Evolutionary conservation across 2,797 vertebrate species (phyloP), one percentile per base, ranked within the genome.

Genomic region (Thalassophryne amazonica): DNA sequence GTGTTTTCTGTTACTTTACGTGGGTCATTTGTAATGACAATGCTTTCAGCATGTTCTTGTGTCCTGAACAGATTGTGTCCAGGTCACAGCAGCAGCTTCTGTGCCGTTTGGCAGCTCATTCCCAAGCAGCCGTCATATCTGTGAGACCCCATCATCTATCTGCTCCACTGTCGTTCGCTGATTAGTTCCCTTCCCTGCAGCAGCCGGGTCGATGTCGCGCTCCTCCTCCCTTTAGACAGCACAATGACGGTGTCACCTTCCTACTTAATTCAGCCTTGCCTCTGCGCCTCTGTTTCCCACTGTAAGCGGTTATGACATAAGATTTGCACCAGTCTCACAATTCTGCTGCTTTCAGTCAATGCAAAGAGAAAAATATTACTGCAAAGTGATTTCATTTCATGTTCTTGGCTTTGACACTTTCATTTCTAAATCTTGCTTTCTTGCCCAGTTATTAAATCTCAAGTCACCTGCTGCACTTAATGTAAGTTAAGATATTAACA

Each of bases 241-340:
- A 19, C 25, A 10, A 0, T 11, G 19, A 19, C 9, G 8, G 9
- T 19, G 27, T 53, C 60, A 77, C 57, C 68, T 54, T 23, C 39
- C 23, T 0, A 11, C 46, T 48, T 16, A 1, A 17, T 6, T 58
- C 48, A 29, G 25, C 32, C 0, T n/a, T 3, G 34, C 34, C 17
- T 6, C 4, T 21, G 0, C 50, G 32, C 51, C 23, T 16, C 0
- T 0, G 12, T 34, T 22, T 15, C 24, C 19, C 29, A 3, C 7
- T n/a, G 37, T 8, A 2, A 10, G 35, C 30, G 6, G 22, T 49
- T 3, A 12, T n/a, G 37, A 31, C 14, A 36, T 34, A 37, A 28
- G 24, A 21, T 28, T 58, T 34, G 22, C 38, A 42, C 12, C 10
- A 28, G 21, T 22, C 10, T 24, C 24, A 3, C 20, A 11, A 3